Conservation (phyloP, 2,888 invertebrate species). For the Proisotoma minuta region DNA sequence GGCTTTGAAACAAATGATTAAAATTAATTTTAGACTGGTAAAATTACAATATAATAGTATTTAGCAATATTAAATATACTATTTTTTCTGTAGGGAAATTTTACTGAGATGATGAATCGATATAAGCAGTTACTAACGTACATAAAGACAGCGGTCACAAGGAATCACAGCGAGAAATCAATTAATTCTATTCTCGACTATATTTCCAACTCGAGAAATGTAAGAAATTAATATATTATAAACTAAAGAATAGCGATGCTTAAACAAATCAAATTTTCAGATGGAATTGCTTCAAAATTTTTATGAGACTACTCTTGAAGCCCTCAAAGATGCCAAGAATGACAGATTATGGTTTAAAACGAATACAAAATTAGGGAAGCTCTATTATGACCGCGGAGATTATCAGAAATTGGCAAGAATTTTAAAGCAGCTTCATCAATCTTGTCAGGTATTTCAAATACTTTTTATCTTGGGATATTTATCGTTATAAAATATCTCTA, state of each 20-base stretch:
- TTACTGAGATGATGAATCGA: conserved; percentile 88
- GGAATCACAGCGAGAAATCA: conserved; percentile 99
- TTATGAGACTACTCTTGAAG: conserved; percentile 93
- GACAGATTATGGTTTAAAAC: conserved; percentile 99
- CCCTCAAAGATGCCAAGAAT: conserved; percentile 95
- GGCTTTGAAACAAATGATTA: conserved; percentile 99
- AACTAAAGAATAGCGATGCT: not conserved
- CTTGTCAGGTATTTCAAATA: conserved; percentile 83
- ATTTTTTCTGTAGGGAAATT: conserved; percentile 66
- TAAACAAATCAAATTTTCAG: conserved; percentile 54
- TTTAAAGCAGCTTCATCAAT: conserved; percentile 91
- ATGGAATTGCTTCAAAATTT: conserved; percentile 97
- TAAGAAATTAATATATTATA: too few relatives aligned
- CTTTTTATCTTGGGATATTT: too few relatives aligned
- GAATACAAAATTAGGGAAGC: conserved; percentile 95
- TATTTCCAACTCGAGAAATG: conserved; percentile 98
- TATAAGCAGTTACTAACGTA: conserved; percentile 96
- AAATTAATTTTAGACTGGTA: conserved; percentile 96
- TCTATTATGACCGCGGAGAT: conserved; percentile 94
- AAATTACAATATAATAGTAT: conserved; percentile 48
- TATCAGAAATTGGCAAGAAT: conserved; percentile 93
- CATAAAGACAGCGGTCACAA: conserved; percentile 97
- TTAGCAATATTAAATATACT: not conserved
- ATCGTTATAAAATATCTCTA: too few relatives aligned
- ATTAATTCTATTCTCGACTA: conserved; percentile 99